These are phyloP conservation scores for Antheraea pernyi DNA, from an alignment of 1,140 invertebrate species.

Conservation along the genomic window DNA sequence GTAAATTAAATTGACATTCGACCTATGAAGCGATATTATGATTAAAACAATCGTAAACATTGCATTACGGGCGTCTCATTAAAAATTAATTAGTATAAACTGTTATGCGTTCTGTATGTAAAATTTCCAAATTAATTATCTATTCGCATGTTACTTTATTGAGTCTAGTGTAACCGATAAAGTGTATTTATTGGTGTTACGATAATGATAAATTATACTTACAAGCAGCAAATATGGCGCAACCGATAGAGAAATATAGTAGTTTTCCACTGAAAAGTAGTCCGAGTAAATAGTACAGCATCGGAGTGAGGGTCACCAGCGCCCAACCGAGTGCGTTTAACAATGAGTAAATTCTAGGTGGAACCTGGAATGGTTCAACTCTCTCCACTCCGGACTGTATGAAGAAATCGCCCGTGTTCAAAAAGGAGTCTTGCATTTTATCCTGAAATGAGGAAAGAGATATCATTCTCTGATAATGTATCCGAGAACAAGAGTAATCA, in stretches of 20 bases:
- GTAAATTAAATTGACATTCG: background rate
- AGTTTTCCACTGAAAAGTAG: constrained; percentile 87
- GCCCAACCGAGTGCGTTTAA: constrained; percentile 87
- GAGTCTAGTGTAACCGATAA: background rate
- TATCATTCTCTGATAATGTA: no score
- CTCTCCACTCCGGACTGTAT: constrained; percentile 84
- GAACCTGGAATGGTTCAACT: constrained; percentile 79
- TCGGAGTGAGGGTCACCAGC: constrained; percentile 83
- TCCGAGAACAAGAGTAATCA: no score
- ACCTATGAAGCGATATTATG: background rate
- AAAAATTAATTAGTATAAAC: no score
- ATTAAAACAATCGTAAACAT: no score
- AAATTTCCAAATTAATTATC: background rate
- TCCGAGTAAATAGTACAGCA: constrained; percentile 84
- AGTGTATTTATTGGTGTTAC: background rate
- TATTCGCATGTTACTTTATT: background rate
- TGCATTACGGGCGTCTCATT: no score
- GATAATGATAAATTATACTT: constrained; percentile 71
- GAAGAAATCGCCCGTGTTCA: constrained; percentile 91
- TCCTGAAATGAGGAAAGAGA: constrained; percentile 34
- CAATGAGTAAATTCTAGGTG: constrained; percentile 83
- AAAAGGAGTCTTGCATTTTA: constrained; percentile 88
- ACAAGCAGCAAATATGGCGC: constrained; percentile 85
- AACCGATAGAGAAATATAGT: constrained; percentile 84
- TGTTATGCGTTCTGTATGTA: no score